These are phyloP conservation scores for Notechis scutatus DNA, from an alignment of 2,113 vertebrate species.

Conservation along the genomic window DNA sequence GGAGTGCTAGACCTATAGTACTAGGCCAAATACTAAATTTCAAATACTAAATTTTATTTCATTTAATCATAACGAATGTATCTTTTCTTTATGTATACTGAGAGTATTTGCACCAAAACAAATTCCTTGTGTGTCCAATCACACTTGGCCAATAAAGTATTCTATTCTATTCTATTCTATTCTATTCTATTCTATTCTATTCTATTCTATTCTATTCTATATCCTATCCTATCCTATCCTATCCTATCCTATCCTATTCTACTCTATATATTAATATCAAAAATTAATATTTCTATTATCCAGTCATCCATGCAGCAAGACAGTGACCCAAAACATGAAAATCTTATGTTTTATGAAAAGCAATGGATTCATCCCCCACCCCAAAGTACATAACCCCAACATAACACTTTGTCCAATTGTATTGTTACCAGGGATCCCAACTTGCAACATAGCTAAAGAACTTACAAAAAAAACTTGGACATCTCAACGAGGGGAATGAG, in stretches of 20 bases:
- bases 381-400: neutral
- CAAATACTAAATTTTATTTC: neutral
- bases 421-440: neutral
- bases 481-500: neutral
- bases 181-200: too few relatives aligned
- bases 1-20: neutral
- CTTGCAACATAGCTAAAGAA: neutral
- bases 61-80: neutral
- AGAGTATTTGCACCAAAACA: too few relatives aligned
- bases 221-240: too few relatives aligned
- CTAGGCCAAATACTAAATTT: neutral
- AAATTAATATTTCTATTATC: neutral
- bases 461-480: neutral
- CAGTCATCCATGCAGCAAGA: neutral
- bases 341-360: neutral
- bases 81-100: too few relatives aligned
- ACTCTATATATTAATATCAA: neutral
- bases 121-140: too few relatives aligned
- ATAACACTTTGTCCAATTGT: neutral
- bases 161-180: too few relatives aligned
- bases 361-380: neutral
- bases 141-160: too few relatives aligned
- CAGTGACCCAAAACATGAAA: neutral
- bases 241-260: too few relatives aligned
- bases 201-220: too few relatives aligned